Base-by-base conservation (phyloP, 2,888 invertebrate species). In the Pemphredon lugubris region DNA sequence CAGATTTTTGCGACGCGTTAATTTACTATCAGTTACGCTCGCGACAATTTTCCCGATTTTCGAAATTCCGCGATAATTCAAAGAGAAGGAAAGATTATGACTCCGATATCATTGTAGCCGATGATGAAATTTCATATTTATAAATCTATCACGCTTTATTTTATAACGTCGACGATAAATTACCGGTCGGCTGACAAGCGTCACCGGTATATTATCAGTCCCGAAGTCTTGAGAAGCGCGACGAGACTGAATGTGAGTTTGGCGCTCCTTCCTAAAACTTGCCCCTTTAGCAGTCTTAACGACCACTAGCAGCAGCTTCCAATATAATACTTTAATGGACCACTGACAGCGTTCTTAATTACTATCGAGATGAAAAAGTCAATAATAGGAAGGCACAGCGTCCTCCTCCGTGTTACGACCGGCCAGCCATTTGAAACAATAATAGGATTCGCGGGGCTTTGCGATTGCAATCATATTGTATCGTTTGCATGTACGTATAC, bases 261-360 rank as follows among this genome's bases (percentile, higher is more conserved):
- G 18, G 40, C 26, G 60, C 47, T 55, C 26, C 26, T 20, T 14
- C 6, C 54, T 48, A 47, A 67, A 77, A 73, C 63, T 77, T 73
- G 42, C 59, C 55, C 54, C 58, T 72, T 51, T 58, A 51, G n/a
- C n/a, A n/a, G n/a, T n/a, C n/a, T n/a, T n/a, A n/a, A n/a, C n/a
- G n/a, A n/a, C n/a, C 57, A 50, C 57, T 64, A 60, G 30, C 40
- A 48, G 58, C 60, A 44, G 65, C 45, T 42, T 48, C n/a, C n/a
- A n/a, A n/a, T n/a, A 11, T 73, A 76, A 73, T 69, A 60, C 64
- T 69, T 76, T 77, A 77, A 77, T 73, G 73, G 76, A 63, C 48
- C 73, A 23, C 34, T 47, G 68, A 69, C 65, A 44, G 48, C 26
- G 67, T 58, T 61, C 54, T 72, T 76, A 67, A 72, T 67, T 54